A percentile compares a stretch with the other conserved stretches of the same genome.
These are phyloP conservation scores for Drosophila siamana DNA, from an alignment of 2,888 invertebrate genomes.

Conservation along the genomic window DNA sequence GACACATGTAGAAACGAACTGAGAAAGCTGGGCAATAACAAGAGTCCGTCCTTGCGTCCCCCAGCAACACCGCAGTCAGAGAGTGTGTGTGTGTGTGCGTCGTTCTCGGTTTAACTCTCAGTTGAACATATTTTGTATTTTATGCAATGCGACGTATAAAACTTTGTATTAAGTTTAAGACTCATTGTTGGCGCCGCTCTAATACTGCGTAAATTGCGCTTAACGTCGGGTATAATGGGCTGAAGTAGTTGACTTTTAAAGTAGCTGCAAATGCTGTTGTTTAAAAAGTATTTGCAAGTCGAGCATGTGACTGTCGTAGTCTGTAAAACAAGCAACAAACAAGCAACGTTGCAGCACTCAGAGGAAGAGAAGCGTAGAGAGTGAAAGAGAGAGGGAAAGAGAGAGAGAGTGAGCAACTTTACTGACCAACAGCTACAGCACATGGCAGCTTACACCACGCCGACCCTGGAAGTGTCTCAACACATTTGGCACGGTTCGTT, in stretches of 20 bases:
- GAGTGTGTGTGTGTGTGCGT: slow-evolving; percentile 2
- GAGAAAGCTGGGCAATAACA: slow-evolving; percentile 53
- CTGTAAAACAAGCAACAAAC: slow-evolving; percentile 22
- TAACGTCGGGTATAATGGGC: background rate
- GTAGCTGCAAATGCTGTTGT: no score
- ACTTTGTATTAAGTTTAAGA: slow-evolving; percentile 55
- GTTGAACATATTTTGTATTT: slow-evolving; percentile 63
- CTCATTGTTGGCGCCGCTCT: slow-evolving; percentile 29
- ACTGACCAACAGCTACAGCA: slow-evolving; percentile 34
- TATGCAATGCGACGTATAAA: slow-evolving; percentile 60
- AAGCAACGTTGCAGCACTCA: slow-evolving; percentile 20
- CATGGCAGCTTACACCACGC: slow-evolving; percentile 4
- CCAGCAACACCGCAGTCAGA: slow-evolving; percentile 10
- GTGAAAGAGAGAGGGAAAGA: background rate
- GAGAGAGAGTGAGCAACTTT: background rate
- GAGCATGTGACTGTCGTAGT: background rate
- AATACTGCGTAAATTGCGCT: background rate
- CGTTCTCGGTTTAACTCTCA: slow-evolving; percentile 30
- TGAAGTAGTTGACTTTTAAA: background rate
- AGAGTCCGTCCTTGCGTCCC: slow-evolving; percentile 42
- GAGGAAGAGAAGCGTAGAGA: slow-evolving; percentile 2
- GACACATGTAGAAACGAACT: slow-evolving; percentile 54
- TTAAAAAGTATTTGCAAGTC: slow-evolving; percentile 21
- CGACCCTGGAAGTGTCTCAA: slow-evolving; percentile 56
- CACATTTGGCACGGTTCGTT: slow-evolving; percentile 75